phyloP scores from a whole-genome alignment of 2,797 vertebrate genomes.

The Rachycentron canadum region DNA sequence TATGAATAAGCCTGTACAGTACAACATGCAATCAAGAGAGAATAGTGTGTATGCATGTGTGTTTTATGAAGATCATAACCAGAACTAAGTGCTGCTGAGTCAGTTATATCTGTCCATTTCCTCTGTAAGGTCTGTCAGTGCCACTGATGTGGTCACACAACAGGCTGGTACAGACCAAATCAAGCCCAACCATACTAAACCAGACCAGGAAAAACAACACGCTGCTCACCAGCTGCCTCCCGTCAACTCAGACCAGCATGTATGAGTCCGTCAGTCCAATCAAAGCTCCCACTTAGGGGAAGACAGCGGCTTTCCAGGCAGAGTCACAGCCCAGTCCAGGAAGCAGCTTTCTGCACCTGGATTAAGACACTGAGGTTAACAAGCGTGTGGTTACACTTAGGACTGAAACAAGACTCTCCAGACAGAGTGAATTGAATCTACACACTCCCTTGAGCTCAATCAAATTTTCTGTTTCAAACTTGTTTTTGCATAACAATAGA shows the following conservation, averaged over 20 bases:
- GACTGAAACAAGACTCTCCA: conserved; percentile 25
- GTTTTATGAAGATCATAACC: conserved; percentile 68
- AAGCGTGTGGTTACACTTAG: conserved; percentile 35
- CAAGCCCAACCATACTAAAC: conserved; percentile 61
- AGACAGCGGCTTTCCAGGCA: conserved; percentile 74
- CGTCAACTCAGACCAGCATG: conserved; percentile 62
- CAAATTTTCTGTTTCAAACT: conserved; percentile 38
- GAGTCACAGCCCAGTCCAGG: conserved; percentile 69
- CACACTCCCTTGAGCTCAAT: conserved; percentile 32
- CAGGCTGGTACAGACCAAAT: conserved; percentile 63
- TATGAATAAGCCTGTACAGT: conserved; percentile 68
- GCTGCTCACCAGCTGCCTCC: conserved; percentile 71
- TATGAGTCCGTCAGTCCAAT: conserved; percentile 58
- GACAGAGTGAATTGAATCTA: conserved; percentile 17
- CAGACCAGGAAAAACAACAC: conserved; percentile 70
- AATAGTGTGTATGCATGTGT: conserved; percentile 43
- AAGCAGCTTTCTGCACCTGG: conserved; percentile 74
- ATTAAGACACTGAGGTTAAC: conserved; percentile 34
- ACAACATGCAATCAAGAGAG: conserved; percentile 51
- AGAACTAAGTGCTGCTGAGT: conserved; percentile 81
- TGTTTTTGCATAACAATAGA: conserved; percentile 50
- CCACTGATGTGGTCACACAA: conserved; percentile 83
- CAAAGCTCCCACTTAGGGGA: conserved; percentile 70
- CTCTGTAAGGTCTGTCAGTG: conserved; percentile 48
- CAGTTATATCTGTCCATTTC: conserved; percentile 80